phyloP scores from a whole-genome alignment of 2,797 vertebrate genomes.

The Telmatherina bonti region DNA sequence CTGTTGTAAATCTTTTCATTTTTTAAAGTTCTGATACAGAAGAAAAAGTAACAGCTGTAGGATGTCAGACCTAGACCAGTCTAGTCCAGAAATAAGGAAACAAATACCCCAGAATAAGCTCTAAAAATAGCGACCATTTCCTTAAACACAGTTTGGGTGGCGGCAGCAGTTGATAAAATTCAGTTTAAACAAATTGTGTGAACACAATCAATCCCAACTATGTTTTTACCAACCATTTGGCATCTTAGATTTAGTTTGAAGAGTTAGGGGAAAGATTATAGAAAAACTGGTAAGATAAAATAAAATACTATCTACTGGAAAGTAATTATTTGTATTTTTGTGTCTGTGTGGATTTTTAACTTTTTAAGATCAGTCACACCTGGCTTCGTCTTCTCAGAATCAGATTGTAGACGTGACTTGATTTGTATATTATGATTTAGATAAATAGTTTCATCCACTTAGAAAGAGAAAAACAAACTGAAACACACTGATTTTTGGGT shows the following conservation, averaged over 20 bases:
- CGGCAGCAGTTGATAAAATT: constrained; percentile 9
- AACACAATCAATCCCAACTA: neutral
- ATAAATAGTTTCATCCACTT: too few relatives aligned
- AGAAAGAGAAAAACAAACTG: too few relatives aligned
- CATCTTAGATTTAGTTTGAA: neutral
- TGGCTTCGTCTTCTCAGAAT: too few relatives aligned
- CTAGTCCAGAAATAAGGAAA: constrained; percentile 20
- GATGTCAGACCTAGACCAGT: constrained; percentile 11
- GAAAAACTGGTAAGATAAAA: neutral
- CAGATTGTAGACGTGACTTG: too few relatives aligned
- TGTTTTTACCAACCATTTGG: neutral
- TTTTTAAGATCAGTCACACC: too few relatives aligned
- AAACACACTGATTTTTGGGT: too few relatives aligned
- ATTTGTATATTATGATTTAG: too few relatives aligned
- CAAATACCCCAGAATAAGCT: constrained; percentile 25
- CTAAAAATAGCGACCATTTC: constrained; percentile 57
- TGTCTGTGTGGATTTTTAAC: too few relatives aligned
- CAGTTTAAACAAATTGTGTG: constrained; percentile 16
- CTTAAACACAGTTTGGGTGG: constrained; percentile 28
- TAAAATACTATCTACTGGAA: neutral
- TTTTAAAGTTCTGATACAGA: constrained; percentile 6
- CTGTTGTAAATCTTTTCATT: neutral
- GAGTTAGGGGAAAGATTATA: neutral
- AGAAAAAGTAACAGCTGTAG: neutral
- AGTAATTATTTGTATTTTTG: neutral